Evolutionary conservation across 2,888 invertebrate genomes (phyloP), one percentile per base, ranked within the genome.

Genomic region (Acutogordius australiensis): DNA sequence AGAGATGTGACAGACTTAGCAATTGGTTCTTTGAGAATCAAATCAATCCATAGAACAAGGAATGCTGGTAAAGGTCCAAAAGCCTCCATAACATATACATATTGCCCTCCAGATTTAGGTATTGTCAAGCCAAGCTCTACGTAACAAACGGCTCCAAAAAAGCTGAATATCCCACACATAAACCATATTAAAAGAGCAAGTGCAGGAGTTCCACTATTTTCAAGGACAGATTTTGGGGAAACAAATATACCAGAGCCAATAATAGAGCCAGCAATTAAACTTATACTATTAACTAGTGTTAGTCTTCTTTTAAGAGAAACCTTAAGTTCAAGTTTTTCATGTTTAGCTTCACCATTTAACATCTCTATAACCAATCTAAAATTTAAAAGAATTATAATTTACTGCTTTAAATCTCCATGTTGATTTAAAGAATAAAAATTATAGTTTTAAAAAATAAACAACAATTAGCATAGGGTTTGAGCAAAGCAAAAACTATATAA

Each of bases 221-320:
- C 28, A 18, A 57, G 23, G 23, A 57, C 58, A 18, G 58, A 29
- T 57, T 57, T 28, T 28, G 58, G 58, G 4, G 58, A 57, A 18
- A 57, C 30, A 30, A 57, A 57, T n/a, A 57, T 57, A 27, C 58
- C 58, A 28, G 29, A 28, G 58, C 58, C 58, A 57, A 57, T 57
- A 29, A 57, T 29, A 18, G 58, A 29, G 23, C 58, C 58, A 57
- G 58, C 58, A 57, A 57, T 57, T 18, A 57, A 29, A 23, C 30
- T 29, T 4, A 57, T 57, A 26, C 58, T 26, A 30, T 57, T 57
- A 8, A 57, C 8, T 2, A 30, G 18, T 18, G 28, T 57, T 29
- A 57, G 29, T 29, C 58, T 57, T 28, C 58, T 4, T 57, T 57
- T 57, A 8, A 57, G 23, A 8, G 51, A 51, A n/a, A 51, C 51